Evolutionary conservation across 2,888 invertebrate species (phyloP).

Genomic region (Tipula unca): DNA sequence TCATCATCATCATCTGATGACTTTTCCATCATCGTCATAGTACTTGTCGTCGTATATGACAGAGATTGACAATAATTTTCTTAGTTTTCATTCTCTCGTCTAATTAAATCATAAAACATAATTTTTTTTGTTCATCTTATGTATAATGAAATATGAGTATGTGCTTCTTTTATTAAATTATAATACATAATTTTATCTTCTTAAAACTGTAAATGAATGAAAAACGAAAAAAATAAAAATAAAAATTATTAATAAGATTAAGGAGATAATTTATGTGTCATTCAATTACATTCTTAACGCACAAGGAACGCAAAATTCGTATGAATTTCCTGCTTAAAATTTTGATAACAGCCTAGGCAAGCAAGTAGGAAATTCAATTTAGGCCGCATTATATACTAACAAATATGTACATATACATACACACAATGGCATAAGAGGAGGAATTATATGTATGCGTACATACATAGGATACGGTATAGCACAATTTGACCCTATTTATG

Average conservation of each 20-base stretch:
- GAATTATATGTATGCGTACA: neutral
- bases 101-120: conserved; percentile 3
- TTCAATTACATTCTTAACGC: neutral
- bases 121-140: neutral
- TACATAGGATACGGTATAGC: neutral
- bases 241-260: neutral
- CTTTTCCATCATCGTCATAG: neutral
- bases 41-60: neutral
- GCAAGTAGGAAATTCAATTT: neutral
- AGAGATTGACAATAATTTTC: neutral
- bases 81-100: neutral
- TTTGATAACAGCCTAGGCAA: neutral
- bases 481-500: neutral
- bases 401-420: too few relatives aligned
- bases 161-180: conserved; percentile 8
- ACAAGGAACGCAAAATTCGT: neutral
- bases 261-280: neutral
- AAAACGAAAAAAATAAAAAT: neutral
- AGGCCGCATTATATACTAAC: neutral
- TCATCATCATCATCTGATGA: neutral
- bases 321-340: neutral
- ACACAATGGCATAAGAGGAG: neutral
- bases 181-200: neutral
- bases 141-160: neutral
- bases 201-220: neutral